Evolutionary conservation across 2,888 invertebrate genomes (phyloP).

Genomic region (Drosophila anceps): DNA sequence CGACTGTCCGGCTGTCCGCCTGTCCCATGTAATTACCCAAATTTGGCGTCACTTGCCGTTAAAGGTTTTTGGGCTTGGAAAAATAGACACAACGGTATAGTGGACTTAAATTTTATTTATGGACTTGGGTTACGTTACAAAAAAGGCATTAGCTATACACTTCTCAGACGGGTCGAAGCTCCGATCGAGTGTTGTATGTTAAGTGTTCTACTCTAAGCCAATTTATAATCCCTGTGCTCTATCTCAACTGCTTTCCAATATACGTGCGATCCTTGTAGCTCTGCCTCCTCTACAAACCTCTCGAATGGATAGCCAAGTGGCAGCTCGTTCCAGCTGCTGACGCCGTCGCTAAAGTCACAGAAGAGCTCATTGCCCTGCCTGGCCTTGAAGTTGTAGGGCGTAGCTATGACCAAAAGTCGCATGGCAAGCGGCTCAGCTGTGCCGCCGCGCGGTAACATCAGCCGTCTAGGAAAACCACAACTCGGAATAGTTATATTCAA

Average conservation of each 20-base stretch:
- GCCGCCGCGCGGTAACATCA: slow-evolving; percentile 88
- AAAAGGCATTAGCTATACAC: slow-evolving; percentile 27
- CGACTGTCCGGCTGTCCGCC: slow-evolving; percentile 28
- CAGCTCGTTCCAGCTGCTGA: slow-evolving; percentile 86
- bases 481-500: slow-evolving; percentile 85
- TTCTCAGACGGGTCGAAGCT: not conserved
- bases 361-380: slow-evolving; percentile 49
- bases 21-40: slow-evolving; percentile 72
- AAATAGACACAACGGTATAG: slow-evolving; percentile 66
- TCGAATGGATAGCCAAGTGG: slow-evolving; percentile 91
- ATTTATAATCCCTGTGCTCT: slow-evolving; percentile 36
- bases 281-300: slow-evolving; percentile 87
- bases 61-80: slow-evolving; percentile 52
- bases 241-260: slow-evolving; percentile 51
- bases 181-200: not conserved
- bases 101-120: slow-evolving; percentile 63
- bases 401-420: slow-evolving; percentile 87
- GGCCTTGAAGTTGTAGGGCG: slow-evolving; percentile 83
- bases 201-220: not conserved
- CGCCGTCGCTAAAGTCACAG: slow-evolving; percentile 57
- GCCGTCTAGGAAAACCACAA: slow-evolving; percentile 87
- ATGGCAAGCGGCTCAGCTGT: slow-evolving; percentile 86
- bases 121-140: slow-evolving; percentile 38
- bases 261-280: slow-evolving; percentile 66
- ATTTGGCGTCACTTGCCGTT: slow-evolving; percentile 79